Conservation (phyloP, 1,140 invertebrate genomes). For the Aleiodes sp. region DNA sequence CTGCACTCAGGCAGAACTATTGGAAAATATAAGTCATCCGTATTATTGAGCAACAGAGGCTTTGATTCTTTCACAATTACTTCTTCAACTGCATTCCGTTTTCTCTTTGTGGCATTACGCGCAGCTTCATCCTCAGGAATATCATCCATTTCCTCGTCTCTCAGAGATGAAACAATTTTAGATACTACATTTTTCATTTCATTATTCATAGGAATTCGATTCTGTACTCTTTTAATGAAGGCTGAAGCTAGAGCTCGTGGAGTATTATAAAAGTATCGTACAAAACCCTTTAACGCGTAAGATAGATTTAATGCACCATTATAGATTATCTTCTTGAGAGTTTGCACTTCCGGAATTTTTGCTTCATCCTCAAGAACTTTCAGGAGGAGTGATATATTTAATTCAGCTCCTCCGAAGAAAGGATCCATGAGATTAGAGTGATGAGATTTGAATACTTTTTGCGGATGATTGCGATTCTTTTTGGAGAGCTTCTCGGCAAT, state of each 20-base stretch:
- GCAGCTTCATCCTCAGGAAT: neutral
- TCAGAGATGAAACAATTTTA: neutral
- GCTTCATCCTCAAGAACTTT: neutral
- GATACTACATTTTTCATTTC: neutral
- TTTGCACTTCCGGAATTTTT: conserved; percentile 22
- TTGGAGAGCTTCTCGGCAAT: conserved; percentile 8
- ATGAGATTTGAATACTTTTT: neutral
- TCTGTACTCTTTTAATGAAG: conserved; percentile 18
- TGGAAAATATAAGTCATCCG: no score
- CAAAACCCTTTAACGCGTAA: conserved; percentile 38
- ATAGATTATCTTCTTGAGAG: conserved; percentile 19
- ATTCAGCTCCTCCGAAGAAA: conserved; percentile 29
- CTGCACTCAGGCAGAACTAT: no score
- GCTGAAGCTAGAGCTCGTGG: conserved; percentile 28
- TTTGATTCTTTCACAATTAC: no score
- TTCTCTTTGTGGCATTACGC: neutral
- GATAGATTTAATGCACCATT: conserved; percentile 19
- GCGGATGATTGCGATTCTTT: neutral
- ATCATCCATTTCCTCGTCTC: neutral
- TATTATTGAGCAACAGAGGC: no score
- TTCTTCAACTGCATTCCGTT: no score
- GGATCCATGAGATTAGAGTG: conserved; percentile 19
- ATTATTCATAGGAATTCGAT: conserved; percentile 32
- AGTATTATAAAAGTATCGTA: conserved; percentile 35
- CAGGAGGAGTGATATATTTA: conserved; percentile 32